Evolutionary conservation across 1,140 invertebrate genomes (phyloP).

Genomic region (Stegodyphus mimosarum): DNA sequence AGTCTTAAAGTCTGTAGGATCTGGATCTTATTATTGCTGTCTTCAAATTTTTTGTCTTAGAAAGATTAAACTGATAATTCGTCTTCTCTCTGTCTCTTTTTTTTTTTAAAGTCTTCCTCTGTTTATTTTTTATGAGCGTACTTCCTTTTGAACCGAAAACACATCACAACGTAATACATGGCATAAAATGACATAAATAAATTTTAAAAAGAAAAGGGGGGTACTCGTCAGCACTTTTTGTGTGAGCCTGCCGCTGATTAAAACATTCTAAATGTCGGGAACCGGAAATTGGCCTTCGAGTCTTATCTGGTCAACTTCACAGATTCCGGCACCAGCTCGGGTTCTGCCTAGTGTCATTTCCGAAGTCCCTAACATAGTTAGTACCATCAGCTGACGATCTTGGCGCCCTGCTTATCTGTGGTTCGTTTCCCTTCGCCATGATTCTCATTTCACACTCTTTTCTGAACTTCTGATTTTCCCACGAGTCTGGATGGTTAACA

Average conservation of each 20-base stretch:
- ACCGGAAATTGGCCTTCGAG: slow-evolving; percentile 17
- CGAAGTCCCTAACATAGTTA: slow-evolving; percentile 48
- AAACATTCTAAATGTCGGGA: neutral
- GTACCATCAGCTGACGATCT: slow-evolving; percentile 28
- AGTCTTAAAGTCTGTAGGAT: too few species aligned
- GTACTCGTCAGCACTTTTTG: neutral
- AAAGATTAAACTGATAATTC: too few species aligned
- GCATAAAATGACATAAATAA: too few species aligned
- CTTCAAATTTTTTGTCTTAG: too few species aligned
- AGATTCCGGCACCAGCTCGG: neutral
- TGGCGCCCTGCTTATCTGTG: slow-evolving; percentile 34
- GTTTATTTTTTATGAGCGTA: too few species aligned
- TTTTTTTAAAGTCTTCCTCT: too few species aligned
- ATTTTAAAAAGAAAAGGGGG: too few species aligned
- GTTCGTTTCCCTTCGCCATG: neutral
- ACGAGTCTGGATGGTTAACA: too few species aligned
- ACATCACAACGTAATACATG: too few species aligned
- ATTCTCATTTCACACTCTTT: neutral
- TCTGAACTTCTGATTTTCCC: slow-evolving; percentile 12
- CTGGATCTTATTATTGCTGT: too few species aligned
- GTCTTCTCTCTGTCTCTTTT: too few species aligned
- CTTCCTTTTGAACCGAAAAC: too few species aligned
- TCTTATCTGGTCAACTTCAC: slow-evolving; percentile 45
- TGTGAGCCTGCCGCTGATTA: slow-evolving; percentile 20
- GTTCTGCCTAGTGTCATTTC: slow-evolving; percentile 20